These are phyloP conservation scores for Mormyrops attenuatus DNA, from an alignment of 2,797 vertebrate species.

Conservation along the genomic window DNA sequence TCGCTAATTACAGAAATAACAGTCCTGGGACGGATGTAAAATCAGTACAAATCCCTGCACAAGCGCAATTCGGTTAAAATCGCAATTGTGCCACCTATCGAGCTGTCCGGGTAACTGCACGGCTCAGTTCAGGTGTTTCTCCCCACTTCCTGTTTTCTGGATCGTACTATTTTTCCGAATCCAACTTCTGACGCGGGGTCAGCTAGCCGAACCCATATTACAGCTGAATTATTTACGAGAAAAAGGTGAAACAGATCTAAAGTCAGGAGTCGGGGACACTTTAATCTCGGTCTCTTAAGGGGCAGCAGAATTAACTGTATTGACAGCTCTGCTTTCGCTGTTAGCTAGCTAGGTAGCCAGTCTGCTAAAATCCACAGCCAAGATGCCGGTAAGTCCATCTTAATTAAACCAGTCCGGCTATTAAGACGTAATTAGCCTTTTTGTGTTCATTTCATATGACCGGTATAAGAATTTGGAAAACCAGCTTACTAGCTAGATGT, in stretches of 20 bases:
- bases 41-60: too few species aligned
- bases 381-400: conserved; percentile 1
- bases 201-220: neutral
- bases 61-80: neutral
- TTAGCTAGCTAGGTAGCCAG: neutral
- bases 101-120: neutral
- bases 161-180: neutral
- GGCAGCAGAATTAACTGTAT: neutral
- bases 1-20: neutral
- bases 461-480: neutral
- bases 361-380: neutral
- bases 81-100: neutral
- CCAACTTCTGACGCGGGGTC: neutral
- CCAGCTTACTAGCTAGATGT: neutral
- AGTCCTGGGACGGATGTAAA: neutral
- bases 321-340: neutral
- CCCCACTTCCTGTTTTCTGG: conserved; percentile 5
- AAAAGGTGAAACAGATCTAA: neutral
- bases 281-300: neutral
- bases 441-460: neutral
- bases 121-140: neutral
- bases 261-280: neutral
- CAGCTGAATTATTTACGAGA: neutral
- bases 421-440: neutral
- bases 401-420: neutral